These are phyloP conservation scores for Protonemura montana DNA, from an alignment of 2,888 invertebrate species.

Conservation along the genomic window DNA sequence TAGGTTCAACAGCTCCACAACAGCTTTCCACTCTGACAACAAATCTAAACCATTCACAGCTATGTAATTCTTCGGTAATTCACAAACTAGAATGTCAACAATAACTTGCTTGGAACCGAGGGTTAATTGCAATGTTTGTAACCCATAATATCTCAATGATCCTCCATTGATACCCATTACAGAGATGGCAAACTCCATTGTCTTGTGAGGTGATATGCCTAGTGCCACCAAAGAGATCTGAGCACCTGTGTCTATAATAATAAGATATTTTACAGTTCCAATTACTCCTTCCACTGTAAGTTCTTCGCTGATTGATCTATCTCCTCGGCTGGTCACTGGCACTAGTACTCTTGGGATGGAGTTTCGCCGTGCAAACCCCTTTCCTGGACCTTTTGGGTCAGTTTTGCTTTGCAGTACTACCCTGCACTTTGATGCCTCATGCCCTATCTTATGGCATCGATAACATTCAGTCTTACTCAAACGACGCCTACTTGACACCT, in stretches of 20 bases:
- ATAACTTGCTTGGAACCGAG: not conserved
- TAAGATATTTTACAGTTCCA: conserved; percentile 51
- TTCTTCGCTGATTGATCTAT: too few species aligned
- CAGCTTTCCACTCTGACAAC: not conserved
- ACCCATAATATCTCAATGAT: not conserved
- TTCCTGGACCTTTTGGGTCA: too few species aligned
- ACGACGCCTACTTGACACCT: too few species aligned
- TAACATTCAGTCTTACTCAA: too few species aligned
- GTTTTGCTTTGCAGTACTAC: too few species aligned
- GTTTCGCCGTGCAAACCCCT: too few species aligned
- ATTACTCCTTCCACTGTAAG: conserved; percentile 42
- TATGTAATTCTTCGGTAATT: not conserved
- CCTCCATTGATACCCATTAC: not conserved
- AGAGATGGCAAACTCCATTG: not conserved
- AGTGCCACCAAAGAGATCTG: not conserved
- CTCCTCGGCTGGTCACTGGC: too few species aligned
- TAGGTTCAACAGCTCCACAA: too few species aligned
- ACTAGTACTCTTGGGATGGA: too few species aligned
- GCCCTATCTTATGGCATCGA: too few species aligned
- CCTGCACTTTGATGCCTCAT: too few species aligned
- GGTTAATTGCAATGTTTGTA: not conserved
- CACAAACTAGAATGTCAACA: not conserved
- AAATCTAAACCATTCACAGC: not conserved
- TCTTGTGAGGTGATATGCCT: not conserved
- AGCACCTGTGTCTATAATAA: too few species aligned